Evolutionary conservation across 2,113 vertebrate species (phyloP).

Genomic region (mouse (Mus musculus)): DNA sequence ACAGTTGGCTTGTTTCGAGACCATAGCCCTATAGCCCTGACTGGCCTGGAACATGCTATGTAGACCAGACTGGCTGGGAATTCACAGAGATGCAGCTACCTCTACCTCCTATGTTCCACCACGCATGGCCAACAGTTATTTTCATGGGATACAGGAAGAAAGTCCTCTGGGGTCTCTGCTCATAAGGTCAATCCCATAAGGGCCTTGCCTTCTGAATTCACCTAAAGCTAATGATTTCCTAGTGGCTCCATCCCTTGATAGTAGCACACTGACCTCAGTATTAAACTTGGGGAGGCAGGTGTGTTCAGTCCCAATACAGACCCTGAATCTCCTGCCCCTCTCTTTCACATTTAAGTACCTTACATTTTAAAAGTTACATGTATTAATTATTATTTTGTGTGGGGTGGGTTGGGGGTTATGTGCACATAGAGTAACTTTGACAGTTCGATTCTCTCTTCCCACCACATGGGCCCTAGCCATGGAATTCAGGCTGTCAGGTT

Average conservation of each 20-base stretch:
- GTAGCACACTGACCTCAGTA: not conserved
- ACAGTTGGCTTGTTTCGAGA: not conserved
- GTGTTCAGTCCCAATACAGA: not conserved
- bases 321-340: not conserved
- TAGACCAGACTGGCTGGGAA: not conserved
- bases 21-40: not conserved
- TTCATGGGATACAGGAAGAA: not conserved
- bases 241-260: no score
- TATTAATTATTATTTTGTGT: not conserved
- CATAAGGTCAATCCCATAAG: not conserved
- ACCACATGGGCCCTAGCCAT: not conserved
- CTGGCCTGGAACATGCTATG: not conserved
- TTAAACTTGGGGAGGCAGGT: not conserved
- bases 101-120: not conserved
- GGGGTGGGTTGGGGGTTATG: no score
- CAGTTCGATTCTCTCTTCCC: not conserved
- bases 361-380: not conserved
- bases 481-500: not conserved
- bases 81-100: not conserved
- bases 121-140: fast-evolving
- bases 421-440: not conserved
- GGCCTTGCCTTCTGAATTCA: not conserved
- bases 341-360: not conserved
- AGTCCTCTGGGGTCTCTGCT: not conserved
- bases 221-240: not conserved